Evolutionary conservation across 2,888 invertebrate genomes (phyloP), one percentile per base, ranked within the genome.

Genomic region (Agriotes lineatus): DNA sequence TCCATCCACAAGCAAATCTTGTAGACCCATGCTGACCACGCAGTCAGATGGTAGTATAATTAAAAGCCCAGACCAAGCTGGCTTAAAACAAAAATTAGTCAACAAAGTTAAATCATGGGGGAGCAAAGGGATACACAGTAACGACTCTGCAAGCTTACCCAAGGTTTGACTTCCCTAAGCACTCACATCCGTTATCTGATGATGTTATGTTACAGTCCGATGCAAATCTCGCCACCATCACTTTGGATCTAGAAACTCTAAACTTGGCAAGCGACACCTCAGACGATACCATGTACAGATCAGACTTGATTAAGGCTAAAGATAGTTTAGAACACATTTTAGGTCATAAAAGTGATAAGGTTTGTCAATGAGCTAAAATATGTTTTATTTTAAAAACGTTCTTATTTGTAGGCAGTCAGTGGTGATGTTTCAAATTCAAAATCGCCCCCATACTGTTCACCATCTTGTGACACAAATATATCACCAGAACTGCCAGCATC

Each of bases 281-380:
- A 4, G 76, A 78, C 42, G 74, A 75, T 20, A 72, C 62, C 12
- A 44, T 75, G 7, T 71, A 68, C 22, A 68, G 61, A 62, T 42
- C 69, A 0, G 73, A 76, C 18, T 72, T 73, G 67, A 64, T 79
- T n/a, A 75, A 76, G 66, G 80, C 82, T 12, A 78, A 76, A 48
- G 81, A 80, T 61, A 82, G 82, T 69, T 73, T 82, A 58, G 82
- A 82, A 66, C 79, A 77, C 69, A 63, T 81, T 35, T 25, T 77
- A n/a, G 60, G 18, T 25, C 45, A 69, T 10, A 78, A 77, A 64
- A 75, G 71, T 48, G 78, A 81, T 45, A 75, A 78, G 69, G 77
- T 75, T 19, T 54, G 20, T 37, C 18, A 35, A 3, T 9, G 1
- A 4, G n/a, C n/a, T n/a, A n/a, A n/a, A n/a, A n/a, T n/a, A n/a